Conservation (phyloP, 1,140 invertebrate species). For the Habropoda laboriosa region DNA sequence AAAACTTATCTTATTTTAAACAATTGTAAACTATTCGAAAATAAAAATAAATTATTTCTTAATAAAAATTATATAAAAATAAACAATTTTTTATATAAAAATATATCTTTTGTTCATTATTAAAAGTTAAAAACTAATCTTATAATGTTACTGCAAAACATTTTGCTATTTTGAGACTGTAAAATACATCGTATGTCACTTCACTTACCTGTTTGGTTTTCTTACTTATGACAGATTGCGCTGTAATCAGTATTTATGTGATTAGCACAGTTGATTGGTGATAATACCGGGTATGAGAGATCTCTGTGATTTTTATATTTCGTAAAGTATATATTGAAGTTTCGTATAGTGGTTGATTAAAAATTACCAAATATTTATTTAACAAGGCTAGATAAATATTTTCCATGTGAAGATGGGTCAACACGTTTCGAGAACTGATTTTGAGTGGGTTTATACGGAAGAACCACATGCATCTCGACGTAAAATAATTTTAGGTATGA, state of each 20-base stretch:
- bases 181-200: neutral
- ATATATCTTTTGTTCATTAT: neutral
- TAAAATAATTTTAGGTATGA: slow-evolving; percentile 94
- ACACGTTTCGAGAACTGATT: slow-evolving; percentile 92
- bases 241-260: slow-evolving; percentile 4
- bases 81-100: too few relatives aligned
- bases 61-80: neutral
- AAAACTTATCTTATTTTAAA: neutral
- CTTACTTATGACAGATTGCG: slow-evolving; percentile 8
- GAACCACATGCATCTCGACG: slow-evolving; percentile 98
- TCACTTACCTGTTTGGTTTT: neutral
- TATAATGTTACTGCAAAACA: neutral
- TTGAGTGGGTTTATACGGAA: slow-evolving; percentile 98
- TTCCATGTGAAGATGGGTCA: slow-evolving; percentile 88
- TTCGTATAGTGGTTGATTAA: neutral
- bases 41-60: neutral
- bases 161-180: too few relatives aligned
- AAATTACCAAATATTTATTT: neutral
- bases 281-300: slow-evolving; percentile 19
- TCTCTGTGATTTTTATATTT: neutral
- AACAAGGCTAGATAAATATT: neutral
- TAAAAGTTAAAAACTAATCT: neutral
- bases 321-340: neutral
- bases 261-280: neutral
- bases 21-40: too few relatives aligned